These are phyloP conservation scores for Uloborus diversus DNA, from an alignment of 1,140 invertebrate genomes.

Conservation along the genomic window DNA sequence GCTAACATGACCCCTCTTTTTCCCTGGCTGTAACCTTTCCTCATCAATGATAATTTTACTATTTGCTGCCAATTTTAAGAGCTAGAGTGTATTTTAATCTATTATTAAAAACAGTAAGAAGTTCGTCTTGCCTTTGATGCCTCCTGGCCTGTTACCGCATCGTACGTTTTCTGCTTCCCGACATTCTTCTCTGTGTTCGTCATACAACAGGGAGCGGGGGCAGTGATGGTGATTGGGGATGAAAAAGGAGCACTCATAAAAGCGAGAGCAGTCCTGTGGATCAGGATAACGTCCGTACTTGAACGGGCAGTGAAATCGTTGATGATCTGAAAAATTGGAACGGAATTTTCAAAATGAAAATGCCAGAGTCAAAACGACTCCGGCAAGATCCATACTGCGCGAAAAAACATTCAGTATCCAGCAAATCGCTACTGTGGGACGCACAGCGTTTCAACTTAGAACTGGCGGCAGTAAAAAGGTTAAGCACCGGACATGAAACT, in stretches of 20 bases:
- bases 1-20: too few relatives aligned
- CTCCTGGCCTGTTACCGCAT: not conserved
- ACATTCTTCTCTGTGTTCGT: not conserved
- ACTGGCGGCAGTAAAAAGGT: too few relatives aligned
- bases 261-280: slow-evolving; percentile 4
- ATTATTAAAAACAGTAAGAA: too few relatives aligned
- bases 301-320: slow-evolving; percentile 10
- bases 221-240: not conserved
- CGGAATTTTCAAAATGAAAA: not conserved
- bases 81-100: not conserved
- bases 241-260: not conserved
- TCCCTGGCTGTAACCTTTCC: too few relatives aligned
- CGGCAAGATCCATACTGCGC: not conserved
- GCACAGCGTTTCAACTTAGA: too few relatives aligned
- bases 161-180: not conserved
- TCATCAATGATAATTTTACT: too few relatives aligned
- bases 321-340: too few relatives aligned
- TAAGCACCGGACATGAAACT: too few relatives aligned
- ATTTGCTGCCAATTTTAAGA: too few relatives aligned
- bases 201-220: not conserved
- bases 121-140: not conserved
- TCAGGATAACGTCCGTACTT: slow-evolving; percentile 14
- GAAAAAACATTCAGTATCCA: not conserved
- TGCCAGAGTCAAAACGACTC: not conserved
- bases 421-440: not conserved